Conservation (phyloP, 2,888 invertebrate genomes). For the Cylloceria caligata region DNA sequence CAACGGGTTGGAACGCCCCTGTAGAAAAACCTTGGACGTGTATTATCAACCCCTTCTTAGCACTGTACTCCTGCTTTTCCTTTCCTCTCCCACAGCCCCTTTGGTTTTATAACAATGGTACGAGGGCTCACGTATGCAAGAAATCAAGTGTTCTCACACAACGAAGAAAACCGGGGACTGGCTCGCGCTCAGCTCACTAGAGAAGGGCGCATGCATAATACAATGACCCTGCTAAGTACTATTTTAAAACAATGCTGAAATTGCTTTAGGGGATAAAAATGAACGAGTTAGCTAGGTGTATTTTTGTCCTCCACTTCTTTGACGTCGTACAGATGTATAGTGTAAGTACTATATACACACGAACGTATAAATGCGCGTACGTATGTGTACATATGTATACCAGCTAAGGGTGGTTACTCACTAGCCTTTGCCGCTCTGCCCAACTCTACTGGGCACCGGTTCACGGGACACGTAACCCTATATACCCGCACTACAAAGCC, state of each 20-base stretch:
- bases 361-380: slow-evolving; percentile 26
- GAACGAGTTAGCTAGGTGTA: slow-evolving; percentile 84
- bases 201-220: slow-evolving; percentile 85
- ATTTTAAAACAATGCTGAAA: slow-evolving; percentile 85
- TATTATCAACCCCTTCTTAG: slow-evolving; percentile 67
- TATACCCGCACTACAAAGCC: slow-evolving; percentile 78
- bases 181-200: slow-evolving; percentile 74
- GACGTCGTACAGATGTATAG: slow-evolving; percentile 66
- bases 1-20: slow-evolving; percentile 68
- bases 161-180: slow-evolving; percentile 66
- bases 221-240: slow-evolving; percentile 85
- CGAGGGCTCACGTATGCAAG: slow-evolving; percentile 84
- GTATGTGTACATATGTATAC: slow-evolving; percentile 34
- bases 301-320: slow-evolving; percentile 83
- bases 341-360: slow-evolving; percentile 42
- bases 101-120: slow-evolving; percentile 81
- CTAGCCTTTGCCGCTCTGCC: slow-evolving; percentile 52
- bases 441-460: slow-evolving; percentile 60
- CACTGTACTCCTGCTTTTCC: slow-evolving; percentile 52
- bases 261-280: slow-evolving; percentile 85
- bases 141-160: slow-evolving; percentile 84
- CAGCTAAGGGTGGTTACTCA: slow-evolving; percentile 71
- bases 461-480: slow-evolving; percentile 66
- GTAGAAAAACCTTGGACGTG: slow-evolving; percentile 81
- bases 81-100: slow-evolving; percentile 65